Base-by-base conservation (phyloP, 1,140 invertebrate species). In the Mya arenaria region DNA sequence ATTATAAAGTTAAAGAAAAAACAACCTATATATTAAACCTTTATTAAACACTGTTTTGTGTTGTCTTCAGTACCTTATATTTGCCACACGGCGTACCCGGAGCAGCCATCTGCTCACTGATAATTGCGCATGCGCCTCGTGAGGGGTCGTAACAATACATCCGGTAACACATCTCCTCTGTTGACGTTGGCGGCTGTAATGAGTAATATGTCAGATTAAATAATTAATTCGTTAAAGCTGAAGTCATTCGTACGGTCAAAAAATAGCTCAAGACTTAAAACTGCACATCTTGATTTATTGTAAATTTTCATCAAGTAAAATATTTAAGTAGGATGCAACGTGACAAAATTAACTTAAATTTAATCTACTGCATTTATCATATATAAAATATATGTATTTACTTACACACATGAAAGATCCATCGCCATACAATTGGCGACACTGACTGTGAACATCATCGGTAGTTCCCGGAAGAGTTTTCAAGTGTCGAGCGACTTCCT, bases 331-430 rank as follows among this genome's bases (percentile, higher is more conserved):
- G n/a, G n/a, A n/a, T n/a, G n/a, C n/a, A n/a, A n/a, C n/a, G n/a
- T n/a, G n/a, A n/a, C n/a, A n/a, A n/a, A n/a, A n/a, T n/a, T n/a
- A n/a, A n/a, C n/a, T n/a, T n/a, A n/a, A n/a, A n/a, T n/a, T n/a
- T n/a, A n/a, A n/a, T n/a, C n/a, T n/a, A n/a, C n/a, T n/a, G n/a
- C n/a, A n/a, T n/a, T n/a, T n/a, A n/a, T n/a, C n/a, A n/a, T n/a
- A n/a, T n/a, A n/a, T n/a, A n/a, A n/a, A n/a, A n/a, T n/a, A n/a
- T n/a, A n/a, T n/a, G n/a, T n/a, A n/a, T n/a, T n/a, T n/a, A 74
- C 79, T 82, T 66, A 82, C 79, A 82, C 79, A 82, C 79, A 82
- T 82, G 39, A 82, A 82, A 8, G 79, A 82, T 19, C 62, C 60
- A 19, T 63, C 36, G 15, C 79, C 79, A n/a, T 82, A 82, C 0